phyloP scores from a whole-genome alignment of 2,797 vertebrate genomes.

The Erpetoichthys calabaricus region DNA sequence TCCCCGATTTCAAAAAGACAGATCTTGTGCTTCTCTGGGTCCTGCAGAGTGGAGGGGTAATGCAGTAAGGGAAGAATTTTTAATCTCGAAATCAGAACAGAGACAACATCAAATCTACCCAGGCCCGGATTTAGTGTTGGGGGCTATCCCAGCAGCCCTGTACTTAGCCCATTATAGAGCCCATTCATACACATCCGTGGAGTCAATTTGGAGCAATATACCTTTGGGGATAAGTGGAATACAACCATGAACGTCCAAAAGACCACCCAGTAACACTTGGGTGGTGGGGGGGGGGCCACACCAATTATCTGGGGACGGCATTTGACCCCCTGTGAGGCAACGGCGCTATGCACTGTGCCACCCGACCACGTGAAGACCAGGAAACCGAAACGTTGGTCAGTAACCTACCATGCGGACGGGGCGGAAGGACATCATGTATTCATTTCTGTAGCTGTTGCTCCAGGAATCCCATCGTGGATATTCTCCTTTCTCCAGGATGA shows the following conservation, averaged over 20 bases:
- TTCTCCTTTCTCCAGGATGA: neutral
- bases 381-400: neutral
- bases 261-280: too few species aligned
- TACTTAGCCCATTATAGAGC: too few species aligned
- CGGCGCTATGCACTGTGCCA: too few species aligned
- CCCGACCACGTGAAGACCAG: neutral
- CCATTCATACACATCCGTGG: too few species aligned
- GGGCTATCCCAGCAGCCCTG: neutral
- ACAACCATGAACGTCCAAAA: too few species aligned
- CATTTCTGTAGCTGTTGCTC: neutral
- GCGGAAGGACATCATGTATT: neutral
- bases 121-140: neutral
- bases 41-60: constrained; percentile 25
- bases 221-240: too few species aligned
- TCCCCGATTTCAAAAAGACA: constrained; percentile 64
- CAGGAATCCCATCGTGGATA: neutral
- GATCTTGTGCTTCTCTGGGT: constrained; percentile 70
- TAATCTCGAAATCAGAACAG: neutral
- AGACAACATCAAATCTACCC: too few species aligned
- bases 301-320: too few species aligned
- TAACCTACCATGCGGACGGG: neutral
- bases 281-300: too few species aligned
- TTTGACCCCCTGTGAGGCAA: too few species aligned
- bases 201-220: too few species aligned
- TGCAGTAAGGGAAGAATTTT: neutral